Conservation (phyloP, 2,888 invertebrate genomes). For the Hypena proboscidalis region DNA sequence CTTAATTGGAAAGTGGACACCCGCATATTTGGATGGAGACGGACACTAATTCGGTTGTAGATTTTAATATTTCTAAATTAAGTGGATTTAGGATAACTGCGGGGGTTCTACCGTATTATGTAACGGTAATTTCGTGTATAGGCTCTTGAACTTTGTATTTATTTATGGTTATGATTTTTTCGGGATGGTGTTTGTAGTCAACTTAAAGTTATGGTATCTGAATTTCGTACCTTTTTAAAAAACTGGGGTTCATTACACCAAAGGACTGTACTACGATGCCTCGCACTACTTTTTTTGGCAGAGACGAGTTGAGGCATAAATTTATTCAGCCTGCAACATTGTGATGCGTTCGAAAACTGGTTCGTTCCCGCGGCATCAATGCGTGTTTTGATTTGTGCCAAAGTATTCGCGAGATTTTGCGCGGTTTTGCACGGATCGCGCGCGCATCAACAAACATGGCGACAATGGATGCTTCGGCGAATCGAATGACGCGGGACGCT, state of each 20-base stretch:
- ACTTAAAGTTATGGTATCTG: too few species aligned
- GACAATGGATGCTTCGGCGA: slow-evolving; percentile 81
- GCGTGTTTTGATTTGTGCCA: slow-evolving; percentile 70
- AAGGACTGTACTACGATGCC: too few species aligned
- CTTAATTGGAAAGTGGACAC: slow-evolving; percentile 72
- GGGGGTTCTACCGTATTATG: slow-evolving; percentile 41
- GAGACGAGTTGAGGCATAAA: slow-evolving; percentile 27
- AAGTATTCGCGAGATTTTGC: slow-evolving; percentile 74
- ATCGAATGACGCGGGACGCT: slow-evolving; percentile 69
- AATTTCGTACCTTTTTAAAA: too few species aligned
- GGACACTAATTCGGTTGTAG: slow-evolving; percentile 62
- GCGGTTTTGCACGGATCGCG: slow-evolving; percentile 63
- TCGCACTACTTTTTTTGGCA: slow-evolving; percentile 7
- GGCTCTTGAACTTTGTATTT: background rate
- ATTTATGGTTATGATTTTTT: background rate
- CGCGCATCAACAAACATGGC: slow-evolving; percentile 76
- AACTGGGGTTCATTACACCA: too few species aligned
- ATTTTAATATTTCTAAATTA: slow-evolving; percentile 63
- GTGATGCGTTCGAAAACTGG: slow-evolving; percentile 43
- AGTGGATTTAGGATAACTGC: slow-evolving; percentile 57
- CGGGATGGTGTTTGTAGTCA: too few species aligned
- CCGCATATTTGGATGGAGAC: slow-evolving; percentile 64
- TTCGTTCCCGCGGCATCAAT: slow-evolving; percentile 56
- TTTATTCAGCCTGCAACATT: slow-evolving; percentile 36
- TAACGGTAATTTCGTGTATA: slow-evolving; percentile 24